Evolutionary conservation across 2,888 invertebrate genomes (phyloP).

Genomic region (Julus scandinavius): DNA sequence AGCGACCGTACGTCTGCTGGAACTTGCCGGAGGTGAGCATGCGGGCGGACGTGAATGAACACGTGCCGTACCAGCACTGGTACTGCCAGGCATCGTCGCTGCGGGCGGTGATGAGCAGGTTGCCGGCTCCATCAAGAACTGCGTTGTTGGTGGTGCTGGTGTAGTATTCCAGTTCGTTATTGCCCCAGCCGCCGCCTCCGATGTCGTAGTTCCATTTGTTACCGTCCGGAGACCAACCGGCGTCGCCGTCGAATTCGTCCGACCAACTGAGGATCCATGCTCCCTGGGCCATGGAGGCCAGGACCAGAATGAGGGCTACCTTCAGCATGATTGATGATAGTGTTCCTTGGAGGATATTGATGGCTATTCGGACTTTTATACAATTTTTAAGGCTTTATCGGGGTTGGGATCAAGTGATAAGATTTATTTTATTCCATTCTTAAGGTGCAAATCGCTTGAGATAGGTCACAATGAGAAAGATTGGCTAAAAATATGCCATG

Average conservation of each 20-base stretch:
- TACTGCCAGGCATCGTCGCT: constrained; percentile 40
- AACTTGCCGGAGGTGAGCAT: constrained; percentile 45
- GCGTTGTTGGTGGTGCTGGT: constrained; percentile 2
- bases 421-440: too few species aligned
- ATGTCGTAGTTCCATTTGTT: constrained; percentile 50
- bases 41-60: constrained; percentile 51
- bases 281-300: background rate
- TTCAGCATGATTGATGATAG: constrained; percentile 44
- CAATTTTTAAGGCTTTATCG: too few species aligned
- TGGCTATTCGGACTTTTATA: too few species aligned
- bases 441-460: too few species aligned
- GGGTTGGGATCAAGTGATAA: too few species aligned
- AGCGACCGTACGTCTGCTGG: constrained; percentile 44
- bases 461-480: too few species aligned
- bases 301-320: background rate
- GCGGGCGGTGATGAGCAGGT: constrained; percentile 48
- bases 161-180: constrained; percentile 51
- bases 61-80: constrained; percentile 52
- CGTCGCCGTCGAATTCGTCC: constrained; percentile 49
- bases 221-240: background rate
- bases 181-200: constrained; percentile 53
- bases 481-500: too few species aligned
- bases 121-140: constrained; percentile 42
- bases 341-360: too few species aligned
- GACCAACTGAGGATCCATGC: constrained; percentile 26